Evolutionary conservation across 2,888 invertebrate species (phyloP).

Genomic region (Galeopsomyia nigrocyanea): DNA sequence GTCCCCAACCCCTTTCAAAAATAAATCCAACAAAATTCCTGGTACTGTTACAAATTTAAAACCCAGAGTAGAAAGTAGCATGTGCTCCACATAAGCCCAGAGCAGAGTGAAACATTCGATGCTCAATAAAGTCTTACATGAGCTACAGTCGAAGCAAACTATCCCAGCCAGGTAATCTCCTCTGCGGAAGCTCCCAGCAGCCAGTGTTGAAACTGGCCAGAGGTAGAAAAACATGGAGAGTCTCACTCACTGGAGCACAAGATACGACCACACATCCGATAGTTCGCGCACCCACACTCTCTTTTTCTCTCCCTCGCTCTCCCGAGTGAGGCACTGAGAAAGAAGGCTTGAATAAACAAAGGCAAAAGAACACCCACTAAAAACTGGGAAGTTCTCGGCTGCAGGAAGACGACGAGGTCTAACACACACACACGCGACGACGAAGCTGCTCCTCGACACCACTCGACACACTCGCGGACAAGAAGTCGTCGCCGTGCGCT

Average conservation of each 20-base stretch:
- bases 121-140: neutral
- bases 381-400: neutral
- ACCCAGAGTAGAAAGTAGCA: neutral
- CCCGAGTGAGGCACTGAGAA: neutral
- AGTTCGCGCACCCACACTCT: neutral
- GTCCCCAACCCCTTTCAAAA: neutral
- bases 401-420: slow-evolving; percentile 20
- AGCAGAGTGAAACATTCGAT: neutral
- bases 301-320: neutral
- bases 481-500: neutral
- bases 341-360: neutral
- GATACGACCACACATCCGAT: neutral
- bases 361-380: neutral
- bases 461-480: too few species aligned
- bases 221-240: too few species aligned
- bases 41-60: slow-evolving; percentile 19
- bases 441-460: neutral
- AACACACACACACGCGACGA: neutral
- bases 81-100: neutral
- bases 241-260: neutral
- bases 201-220: too few species aligned
- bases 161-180: neutral
- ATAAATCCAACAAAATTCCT: slow-evolving; percentile 15
- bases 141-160: neutral
- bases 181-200: neutral